phyloP scores from a whole-genome alignment of 1,140 invertebrate genomes.

The Holcopasites calliopsidis region DNA sequence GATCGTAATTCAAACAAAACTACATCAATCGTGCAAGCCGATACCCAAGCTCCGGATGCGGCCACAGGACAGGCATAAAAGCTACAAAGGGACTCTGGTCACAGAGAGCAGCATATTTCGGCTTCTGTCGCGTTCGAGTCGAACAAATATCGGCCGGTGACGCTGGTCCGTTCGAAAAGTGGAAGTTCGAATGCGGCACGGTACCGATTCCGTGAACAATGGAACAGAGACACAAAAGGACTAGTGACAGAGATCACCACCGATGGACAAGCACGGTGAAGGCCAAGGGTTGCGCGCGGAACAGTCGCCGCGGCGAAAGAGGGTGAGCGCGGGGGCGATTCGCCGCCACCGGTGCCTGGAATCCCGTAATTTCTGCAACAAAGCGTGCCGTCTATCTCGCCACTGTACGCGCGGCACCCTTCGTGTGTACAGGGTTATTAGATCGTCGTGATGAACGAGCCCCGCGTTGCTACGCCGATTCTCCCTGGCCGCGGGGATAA shows the following conservation, averaged over 20 bases:
- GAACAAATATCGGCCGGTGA: constrained; percentile 30
- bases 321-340: background rate
- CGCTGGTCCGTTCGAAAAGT: constrained; percentile 20
- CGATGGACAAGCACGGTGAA: constrained; percentile 10
- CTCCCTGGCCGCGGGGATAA: background rate
- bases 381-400: constrained; percentile 67
- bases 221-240: constrained; percentile 46
- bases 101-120: constrained; percentile 29
- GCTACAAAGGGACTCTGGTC: constrained; percentile 16
- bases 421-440: constrained; percentile 62
- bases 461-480: constrained; percentile 20
- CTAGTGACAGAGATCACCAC: constrained; percentile 21
- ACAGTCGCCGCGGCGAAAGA: background rate
- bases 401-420: constrained; percentile 35
- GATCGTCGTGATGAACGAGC: constrained; percentile 69
- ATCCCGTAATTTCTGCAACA: constrained; percentile 71
- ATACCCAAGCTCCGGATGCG: background rate
- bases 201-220: constrained; percentile 56
- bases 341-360: constrained; percentile 47
- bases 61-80: constrained; percentile 5
- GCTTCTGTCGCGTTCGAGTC: background rate
- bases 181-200: constrained; percentile 38
- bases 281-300: background rate
- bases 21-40: background rate
- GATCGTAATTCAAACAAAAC: constrained; percentile 19